phyloP scores from a whole-genome alignment of 2,113 vertebrate genomes.

The Brienomyrus brachyistius region DNA sequence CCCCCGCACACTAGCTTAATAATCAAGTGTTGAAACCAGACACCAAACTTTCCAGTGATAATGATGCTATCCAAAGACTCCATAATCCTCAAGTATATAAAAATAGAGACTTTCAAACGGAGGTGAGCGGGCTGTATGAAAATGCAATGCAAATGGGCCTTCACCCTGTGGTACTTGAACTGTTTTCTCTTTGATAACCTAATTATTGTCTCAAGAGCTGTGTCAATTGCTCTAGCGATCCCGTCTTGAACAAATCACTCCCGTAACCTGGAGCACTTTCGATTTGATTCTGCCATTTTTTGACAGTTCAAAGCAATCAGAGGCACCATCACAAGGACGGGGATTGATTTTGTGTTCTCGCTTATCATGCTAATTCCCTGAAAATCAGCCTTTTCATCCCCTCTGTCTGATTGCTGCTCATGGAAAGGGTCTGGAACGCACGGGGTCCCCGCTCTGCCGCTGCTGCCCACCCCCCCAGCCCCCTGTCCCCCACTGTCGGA shows the following conservation, averaged over 20 bases:
- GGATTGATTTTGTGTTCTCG: slow-evolving; percentile 99
- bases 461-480: slow-evolving; percentile 54
- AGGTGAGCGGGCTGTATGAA: slow-evolving; percentile 93
- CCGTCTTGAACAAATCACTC: slow-evolving; percentile 99
- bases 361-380: slow-evolving; percentile 99
- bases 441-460: slow-evolving; percentile 75
- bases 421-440: slow-evolving; percentile 92
- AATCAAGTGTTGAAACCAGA: slow-evolving; percentile 76
- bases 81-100: slow-evolving; percentile 84
- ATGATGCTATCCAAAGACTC: slow-evolving; percentile 87
- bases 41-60: slow-evolving; percentile 85
- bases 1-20: slow-evolving; percentile 54
- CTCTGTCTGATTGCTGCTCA: slow-evolving; percentile 93
- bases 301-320: slow-evolving; percentile 99
- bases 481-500: background rate
- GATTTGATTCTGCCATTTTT: slow-evolving; percentile 99
- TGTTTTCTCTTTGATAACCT: slow-evolving; percentile 99
- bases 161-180: slow-evolving; percentile 99
- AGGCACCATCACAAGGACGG: slow-evolving; percentile 96
- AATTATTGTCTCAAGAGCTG: slow-evolving; percentile 99
- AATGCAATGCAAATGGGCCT: slow-evolving; percentile 99
- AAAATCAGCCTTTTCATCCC: slow-evolving; percentile 99
- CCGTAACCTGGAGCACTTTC: slow-evolving; percentile 99
- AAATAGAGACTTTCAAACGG: slow-evolving; percentile 75
- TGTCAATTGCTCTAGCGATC: slow-evolving; percentile 99